Conservation (phyloP, 2,888 invertebrate species). For the Pterostichus madidus region DNA sequence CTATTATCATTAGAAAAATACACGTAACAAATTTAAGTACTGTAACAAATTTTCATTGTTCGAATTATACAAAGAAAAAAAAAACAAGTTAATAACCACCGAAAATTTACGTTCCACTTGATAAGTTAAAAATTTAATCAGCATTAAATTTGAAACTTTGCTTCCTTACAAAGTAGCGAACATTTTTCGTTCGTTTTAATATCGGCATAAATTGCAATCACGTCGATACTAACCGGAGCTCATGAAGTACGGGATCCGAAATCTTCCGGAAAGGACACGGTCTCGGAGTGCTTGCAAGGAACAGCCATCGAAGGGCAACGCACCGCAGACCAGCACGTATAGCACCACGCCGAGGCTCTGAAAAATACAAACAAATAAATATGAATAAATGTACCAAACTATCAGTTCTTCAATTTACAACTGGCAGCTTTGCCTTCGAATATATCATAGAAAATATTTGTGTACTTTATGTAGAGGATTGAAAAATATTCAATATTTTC, state of each 20-base stretch:
- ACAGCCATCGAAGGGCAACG: conserved; percentile 96
- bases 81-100: conserved; percentile 9
- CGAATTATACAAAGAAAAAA: background rate
- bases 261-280: conserved; percentile 95
- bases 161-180: conserved; percentile 7
- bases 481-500: conserved; percentile 17
- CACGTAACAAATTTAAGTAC: no score
- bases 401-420: conserved; percentile 29
- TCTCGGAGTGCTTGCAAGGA: conserved; percentile 94
- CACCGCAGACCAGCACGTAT: conserved; percentile 97
- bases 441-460: conserved; percentile 34
- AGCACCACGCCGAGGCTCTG: conserved; percentile 98
- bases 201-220: conserved; percentile 29
- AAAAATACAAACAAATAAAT: conserved; percentile 57
- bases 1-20: no score
- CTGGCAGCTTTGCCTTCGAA: conserved; percentile 37
- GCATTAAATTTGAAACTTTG: conserved; percentile 34
- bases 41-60: background rate
- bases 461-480: conserved; percentile 20
- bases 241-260: conserved; percentile 99
- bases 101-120: background rate
- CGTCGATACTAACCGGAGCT: conserved; percentile 87
- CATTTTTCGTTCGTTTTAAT: conserved; percentile 21
- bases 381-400: conserved; percentile 21
- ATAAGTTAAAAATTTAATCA: conserved; percentile 29